Percentiles rank a stretch among this genome's conserved stretches.
phyloP scores from a whole-genome alignment of 2,888 invertebrate genomes.

The Melinaea marsaeus region DNA sequence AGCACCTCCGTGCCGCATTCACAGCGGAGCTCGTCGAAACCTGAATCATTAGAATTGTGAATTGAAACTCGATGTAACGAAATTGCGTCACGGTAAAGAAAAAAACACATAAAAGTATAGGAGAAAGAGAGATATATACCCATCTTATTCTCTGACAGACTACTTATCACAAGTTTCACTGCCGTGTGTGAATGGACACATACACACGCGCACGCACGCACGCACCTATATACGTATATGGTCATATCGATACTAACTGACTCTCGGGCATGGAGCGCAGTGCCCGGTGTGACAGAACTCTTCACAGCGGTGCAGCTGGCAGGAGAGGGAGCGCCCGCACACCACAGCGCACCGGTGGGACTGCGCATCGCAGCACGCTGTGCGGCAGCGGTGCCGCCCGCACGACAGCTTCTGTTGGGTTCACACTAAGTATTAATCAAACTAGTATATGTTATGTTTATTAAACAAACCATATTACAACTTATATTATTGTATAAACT shows the following conservation, averaged over 20 bases:
- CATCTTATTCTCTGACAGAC: too few species aligned
- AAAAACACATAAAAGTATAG: too few species aligned
- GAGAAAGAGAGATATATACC: too few species aligned
- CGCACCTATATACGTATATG: neutral
- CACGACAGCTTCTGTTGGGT: slow-evolving; percentile 83
- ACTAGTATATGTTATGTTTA: too few species aligned
- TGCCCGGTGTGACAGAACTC: slow-evolving; percentile 93
- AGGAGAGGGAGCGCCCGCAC: slow-evolving; percentile 89
- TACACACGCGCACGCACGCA: neutral
- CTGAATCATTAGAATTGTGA: slow-evolving; percentile 34
- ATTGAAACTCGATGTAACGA: too few species aligned
- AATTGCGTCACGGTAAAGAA: too few species aligned
- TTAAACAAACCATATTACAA: neutral
- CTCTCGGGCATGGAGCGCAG: slow-evolving; percentile 86
- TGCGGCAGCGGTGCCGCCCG: slow-evolving; percentile 93
- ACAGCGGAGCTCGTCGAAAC: slow-evolving; percentile 94
- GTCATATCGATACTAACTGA: slow-evolving; percentile 74
- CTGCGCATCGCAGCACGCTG: slow-evolving; percentile 90
- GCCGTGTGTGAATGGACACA: neutral
- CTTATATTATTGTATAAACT: neutral
- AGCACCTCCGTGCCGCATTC: slow-evolving; percentile 92
- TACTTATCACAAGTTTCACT: too few species aligned
- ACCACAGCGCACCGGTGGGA: slow-evolving; percentile 90
- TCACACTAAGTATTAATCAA: neutral
- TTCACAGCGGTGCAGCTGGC: slow-evolving; percentile 93